These are phyloP conservation scores for Tetragonisca angustula DNA, from an alignment of 2,888 invertebrate species.

Conservation along the genomic window DNA sequence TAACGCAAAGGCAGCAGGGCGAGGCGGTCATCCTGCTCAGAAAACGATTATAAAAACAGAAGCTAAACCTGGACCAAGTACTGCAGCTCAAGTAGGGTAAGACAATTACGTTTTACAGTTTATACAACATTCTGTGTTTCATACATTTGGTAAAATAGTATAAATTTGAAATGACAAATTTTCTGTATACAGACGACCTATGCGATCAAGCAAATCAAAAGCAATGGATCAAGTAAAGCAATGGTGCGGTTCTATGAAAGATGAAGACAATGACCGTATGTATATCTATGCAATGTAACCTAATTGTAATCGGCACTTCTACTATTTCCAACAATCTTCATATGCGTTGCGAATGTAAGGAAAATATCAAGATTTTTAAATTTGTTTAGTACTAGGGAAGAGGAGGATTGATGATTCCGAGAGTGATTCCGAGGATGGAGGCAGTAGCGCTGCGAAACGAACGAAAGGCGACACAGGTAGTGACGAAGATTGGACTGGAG, in stretches of 20 bases:
- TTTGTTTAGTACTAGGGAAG: constrained; percentile 80
- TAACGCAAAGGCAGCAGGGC: constrained; percentile 70
- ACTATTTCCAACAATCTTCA: neutral
- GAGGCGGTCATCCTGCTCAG: constrained; percentile 56
- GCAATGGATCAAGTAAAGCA: constrained; percentile 93
- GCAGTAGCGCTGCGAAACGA: constrained; percentile 84
- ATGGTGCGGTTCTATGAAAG: constrained; percentile 90
- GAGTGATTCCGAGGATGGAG: constrained; percentile 85
- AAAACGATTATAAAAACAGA: constrained; percentile 78
- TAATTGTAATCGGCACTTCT: neutral
- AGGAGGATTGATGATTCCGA: constrained; percentile 84
- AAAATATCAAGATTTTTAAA: neutral
- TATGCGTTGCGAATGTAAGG: neutral
- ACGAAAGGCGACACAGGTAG: constrained; percentile 86
- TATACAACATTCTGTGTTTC: neutral
- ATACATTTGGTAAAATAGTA: neutral
- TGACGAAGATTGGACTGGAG: constrained; percentile 83
- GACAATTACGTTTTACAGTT: constrained; percentile 9
- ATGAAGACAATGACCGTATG: constrained; percentile 84
- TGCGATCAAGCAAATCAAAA: constrained; percentile 91
- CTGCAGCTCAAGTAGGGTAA: constrained; percentile 79
- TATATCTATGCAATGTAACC: constrained; percentile 27
- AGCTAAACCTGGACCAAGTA: constrained; percentile 80
- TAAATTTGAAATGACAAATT: neutral
- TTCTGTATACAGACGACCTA: constrained; percentile 86